Conservation (phyloP, 2,888 invertebrate species). For the Lasioglossum oenotherae region DNA sequence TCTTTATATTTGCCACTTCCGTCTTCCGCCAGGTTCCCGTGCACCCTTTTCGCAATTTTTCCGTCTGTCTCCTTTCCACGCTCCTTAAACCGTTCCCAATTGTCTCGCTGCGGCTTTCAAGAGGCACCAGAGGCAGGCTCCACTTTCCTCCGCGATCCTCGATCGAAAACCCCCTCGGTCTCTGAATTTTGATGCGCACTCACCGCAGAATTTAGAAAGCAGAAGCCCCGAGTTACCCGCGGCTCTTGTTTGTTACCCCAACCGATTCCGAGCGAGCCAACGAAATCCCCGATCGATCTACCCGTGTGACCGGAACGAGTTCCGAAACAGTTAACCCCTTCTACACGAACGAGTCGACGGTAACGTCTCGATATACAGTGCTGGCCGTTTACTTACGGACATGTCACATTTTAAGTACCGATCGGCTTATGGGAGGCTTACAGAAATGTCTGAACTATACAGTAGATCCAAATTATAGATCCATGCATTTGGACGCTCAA, state of each 20-base stretch:
- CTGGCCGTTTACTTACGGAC: not conserved
- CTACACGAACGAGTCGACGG: not conserved
- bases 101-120: slow-evolving; percentile 22
- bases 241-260: slow-evolving; percentile 24
- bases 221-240: slow-evolving; percentile 31
- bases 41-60: slow-evolving; percentile 8
- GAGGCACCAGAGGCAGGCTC: slow-evolving; percentile 14
- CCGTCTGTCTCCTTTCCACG: not conserved
- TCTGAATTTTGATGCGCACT: slow-evolving; percentile 52
- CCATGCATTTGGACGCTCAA: too few relatives aligned
- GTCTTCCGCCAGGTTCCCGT: not conserved
- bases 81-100: slow-evolving; percentile 24
- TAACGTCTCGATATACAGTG: not conserved
- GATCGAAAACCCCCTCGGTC: slow-evolving; percentile 21
- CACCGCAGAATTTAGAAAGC: slow-evolving; percentile 49
- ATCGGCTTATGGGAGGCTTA: not conserved
- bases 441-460: not conserved
- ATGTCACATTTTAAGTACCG: not conserved
- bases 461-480: not conserved
- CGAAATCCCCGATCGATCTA: slow-evolving; percentile 7
- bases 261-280: not conserved
- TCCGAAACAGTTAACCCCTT: slow-evolving; percentile 8
- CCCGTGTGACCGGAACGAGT: slow-evolving; percentile 5
- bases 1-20: slow-evolving; percentile 3
- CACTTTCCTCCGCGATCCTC: slow-evolving; percentile 31